Evolutionary conservation across 1,140 invertebrate genomes (phyloP), one percentile per base, ranked within the genome.

Genomic region (Agrypnia vestita): DNA sequence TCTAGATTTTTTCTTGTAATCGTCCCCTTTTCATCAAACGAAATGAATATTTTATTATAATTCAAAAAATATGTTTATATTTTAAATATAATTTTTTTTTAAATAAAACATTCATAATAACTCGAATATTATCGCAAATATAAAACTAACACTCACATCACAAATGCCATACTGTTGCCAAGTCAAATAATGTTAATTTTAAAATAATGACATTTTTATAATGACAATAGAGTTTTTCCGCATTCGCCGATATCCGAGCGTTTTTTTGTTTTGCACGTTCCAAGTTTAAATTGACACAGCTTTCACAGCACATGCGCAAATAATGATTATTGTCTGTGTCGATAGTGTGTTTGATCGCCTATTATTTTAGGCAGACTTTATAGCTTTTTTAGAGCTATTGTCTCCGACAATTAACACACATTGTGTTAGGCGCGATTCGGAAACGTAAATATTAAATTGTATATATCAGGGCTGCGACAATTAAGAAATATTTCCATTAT

Each of bases 261-360:
- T 19, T 61, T 35, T 35, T 72, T 74, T 74, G 13, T 21, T 74
- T 74, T 55, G 21, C 71, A n/a, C 53, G 71, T 56, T 74, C 51
- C 25, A 74, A 74, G 49, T 74, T 74, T 55, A 43, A 74, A 74
- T 74, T 74, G 17, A 74, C 71, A 55, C 71, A 74, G 71, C 13
- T 74, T 74, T 74, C 71, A 51, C 51, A n/a, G 51, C 53, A 74
- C 51, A 74, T 56, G 53, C 49, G 67, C 35, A 74, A 74, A 74
- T 19, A 43, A 56, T 9, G n/a, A 67, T 47, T 35, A 74, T 74
- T 74, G 71, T 74, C 51, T 53, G 25, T 74, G 51, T 6, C 44
- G 71, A 74, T 43, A 56, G 15, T 25, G 49, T 51, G 46, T 71
- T 71, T 71, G 67, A 11, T 17, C n/a, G 21, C 10, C 46, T 71